Evolutionary conservation across 1,140 invertebrate species (phyloP).

Genomic region (Vollenhovia emeryi): DNA sequence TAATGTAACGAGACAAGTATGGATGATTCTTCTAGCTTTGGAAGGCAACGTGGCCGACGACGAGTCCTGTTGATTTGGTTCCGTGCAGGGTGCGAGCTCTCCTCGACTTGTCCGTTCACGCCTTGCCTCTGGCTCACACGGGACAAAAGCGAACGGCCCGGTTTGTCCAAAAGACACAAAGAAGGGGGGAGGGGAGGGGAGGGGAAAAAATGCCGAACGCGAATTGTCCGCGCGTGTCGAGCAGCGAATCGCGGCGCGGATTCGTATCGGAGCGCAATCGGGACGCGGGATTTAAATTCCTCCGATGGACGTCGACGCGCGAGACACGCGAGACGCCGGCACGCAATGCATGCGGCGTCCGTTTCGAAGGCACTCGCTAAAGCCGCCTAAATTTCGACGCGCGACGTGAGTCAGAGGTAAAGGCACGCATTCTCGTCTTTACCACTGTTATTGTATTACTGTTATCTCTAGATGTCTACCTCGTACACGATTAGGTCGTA

Average conservation of each 20-base stretch:
- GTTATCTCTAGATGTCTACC: constrained; percentile 7
- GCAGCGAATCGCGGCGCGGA: not conserved
- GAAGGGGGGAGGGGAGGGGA: not conserved
- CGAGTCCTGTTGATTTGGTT: constrained; percentile 85
- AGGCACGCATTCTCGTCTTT: not conserved
- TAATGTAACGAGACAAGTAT: constrained; percentile 61
- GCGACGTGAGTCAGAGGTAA: constrained; percentile 36
- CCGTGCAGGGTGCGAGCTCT: constrained; percentile 83
- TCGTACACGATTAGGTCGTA: constrained; percentile 50
- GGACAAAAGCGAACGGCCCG: not conserved
- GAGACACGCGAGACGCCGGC: not conserved
- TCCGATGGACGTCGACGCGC: not conserved
- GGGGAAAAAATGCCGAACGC: not conserved
- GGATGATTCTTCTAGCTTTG: constrained; percentile 73
- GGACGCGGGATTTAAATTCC: not conserved
- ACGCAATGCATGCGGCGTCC: not conserved
- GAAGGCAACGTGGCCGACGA: constrained; percentile 76
- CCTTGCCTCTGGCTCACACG: constrained; percentile 67
- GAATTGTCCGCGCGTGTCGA: constrained; percentile 40
- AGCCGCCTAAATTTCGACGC: not conserved
- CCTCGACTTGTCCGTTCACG: constrained; percentile 67
- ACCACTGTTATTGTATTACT: constrained; percentile 18
- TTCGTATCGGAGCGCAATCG: not conserved
- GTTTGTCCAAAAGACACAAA: not conserved
- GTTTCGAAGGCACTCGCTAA: not conserved